Percentiles rank a stretch among this genome's conserved stretches.
phyloP scores from a whole-genome alignment of 1,140 invertebrate species.

The Eciton burchellii region DNA sequence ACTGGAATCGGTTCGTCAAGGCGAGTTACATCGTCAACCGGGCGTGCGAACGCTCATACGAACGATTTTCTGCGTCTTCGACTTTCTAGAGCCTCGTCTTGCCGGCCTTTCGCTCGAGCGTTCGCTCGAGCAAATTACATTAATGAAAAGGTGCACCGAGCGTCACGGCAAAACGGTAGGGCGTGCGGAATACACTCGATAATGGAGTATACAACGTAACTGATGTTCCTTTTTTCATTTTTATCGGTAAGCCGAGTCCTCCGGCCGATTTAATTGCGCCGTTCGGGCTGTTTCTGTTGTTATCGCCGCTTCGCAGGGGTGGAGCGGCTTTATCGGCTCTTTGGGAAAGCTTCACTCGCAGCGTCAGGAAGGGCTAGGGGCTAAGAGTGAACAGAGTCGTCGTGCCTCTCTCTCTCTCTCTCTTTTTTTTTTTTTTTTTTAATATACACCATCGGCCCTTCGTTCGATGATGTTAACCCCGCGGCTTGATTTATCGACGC shows the following conservation, averaged over 20 bases:
- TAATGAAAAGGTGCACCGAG: constrained; percentile 36
- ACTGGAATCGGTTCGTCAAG: constrained; percentile 29
- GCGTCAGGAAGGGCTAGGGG: not conserved
- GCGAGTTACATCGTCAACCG: constrained; percentile 49
- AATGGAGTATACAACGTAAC: constrained; percentile 28
- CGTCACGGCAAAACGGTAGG: not conserved
- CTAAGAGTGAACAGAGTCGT: too few species aligned
- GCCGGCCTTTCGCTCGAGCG: constrained; percentile 2
- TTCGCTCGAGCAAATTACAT: constrained; percentile 47
- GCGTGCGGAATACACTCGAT: not conserved
- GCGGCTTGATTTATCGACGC: not conserved
- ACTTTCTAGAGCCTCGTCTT: constrained; percentile 23
- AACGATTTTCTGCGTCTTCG: constrained; percentile 50
- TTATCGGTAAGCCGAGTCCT: not conserved
- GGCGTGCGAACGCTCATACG: constrained; percentile 43
- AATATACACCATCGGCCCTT: not conserved
- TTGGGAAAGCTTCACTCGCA: not conserved
- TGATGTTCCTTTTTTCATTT: too few species aligned
- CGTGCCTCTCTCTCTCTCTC: too few species aligned
- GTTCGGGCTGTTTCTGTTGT: not conserved
- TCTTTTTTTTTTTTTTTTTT: too few species aligned
- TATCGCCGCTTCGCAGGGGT: too few species aligned
- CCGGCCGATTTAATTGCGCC: not conserved
- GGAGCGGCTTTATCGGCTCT: not conserved
- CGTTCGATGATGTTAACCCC: not conserved